Percentiles rank a stretch among this genome's conserved stretches.
These are phyloP conservation scores for zebrafish (Danio rerio) DNA, from an alignment of 2,113 vertebrate genomes.

Conservation along the genomic window DNA sequence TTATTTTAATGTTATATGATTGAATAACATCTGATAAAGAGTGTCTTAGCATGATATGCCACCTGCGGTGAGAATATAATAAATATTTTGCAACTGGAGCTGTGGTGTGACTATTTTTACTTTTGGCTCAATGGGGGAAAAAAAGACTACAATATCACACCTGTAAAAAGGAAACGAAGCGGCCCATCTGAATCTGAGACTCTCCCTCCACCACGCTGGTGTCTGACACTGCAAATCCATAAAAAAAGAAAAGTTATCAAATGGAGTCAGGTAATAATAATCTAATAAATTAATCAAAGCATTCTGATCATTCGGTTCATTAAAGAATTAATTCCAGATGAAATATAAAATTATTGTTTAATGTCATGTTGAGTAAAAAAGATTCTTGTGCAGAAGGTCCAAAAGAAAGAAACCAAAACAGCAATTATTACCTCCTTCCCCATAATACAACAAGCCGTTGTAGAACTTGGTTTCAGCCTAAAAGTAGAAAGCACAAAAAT, in stretches of 20 bases:
- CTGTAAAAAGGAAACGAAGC: conserved; percentile 98
- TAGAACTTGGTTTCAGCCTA: conserved; percentile 98
- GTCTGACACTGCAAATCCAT: conserved; percentile 82
- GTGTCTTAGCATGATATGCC: no score
- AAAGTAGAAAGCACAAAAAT: conserved; percentile 48
- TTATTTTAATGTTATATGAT: no score
- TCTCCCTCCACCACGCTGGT: conserved; percentile 93
- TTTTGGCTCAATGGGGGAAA: background rate
- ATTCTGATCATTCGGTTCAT: background rate
- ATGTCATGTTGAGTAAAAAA: background rate
- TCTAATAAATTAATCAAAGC: background rate
- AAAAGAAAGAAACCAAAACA: background rate
- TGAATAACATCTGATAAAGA: no score
- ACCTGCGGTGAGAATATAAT: no score
- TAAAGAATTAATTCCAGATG: background rate
- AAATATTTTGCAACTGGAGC: no score
- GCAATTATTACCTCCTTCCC: conserved; percentile 90
- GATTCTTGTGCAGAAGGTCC: background rate
- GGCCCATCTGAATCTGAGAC: conserved; percentile 96
- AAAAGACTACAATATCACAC: conserved; percentile 64
- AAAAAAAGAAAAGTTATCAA: conserved; percentile 35
- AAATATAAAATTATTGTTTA: background rate
- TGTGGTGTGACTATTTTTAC: no score
- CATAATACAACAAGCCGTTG: conserved; percentile 96
- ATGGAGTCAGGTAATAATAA: background rate